Percentiles rank a stretch among this genome's conserved stretches.
Evolutionary conservation across 2,888 invertebrate genomes (phyloP).

Genomic region (Phytoseiulus persimilis): DNA sequence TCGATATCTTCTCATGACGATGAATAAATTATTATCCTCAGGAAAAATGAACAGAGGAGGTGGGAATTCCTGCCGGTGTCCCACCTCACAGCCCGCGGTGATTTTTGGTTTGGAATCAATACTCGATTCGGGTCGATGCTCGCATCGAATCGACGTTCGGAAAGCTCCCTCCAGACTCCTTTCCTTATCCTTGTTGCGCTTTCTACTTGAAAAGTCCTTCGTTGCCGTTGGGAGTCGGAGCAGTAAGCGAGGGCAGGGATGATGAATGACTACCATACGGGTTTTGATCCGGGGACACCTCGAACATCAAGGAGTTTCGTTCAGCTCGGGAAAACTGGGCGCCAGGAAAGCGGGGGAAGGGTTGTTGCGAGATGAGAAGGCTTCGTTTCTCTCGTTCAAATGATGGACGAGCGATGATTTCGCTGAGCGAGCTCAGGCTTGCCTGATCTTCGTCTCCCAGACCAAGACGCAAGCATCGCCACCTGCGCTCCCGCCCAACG

Average conservation of each 20-base stretch:
- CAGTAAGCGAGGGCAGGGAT: background rate
- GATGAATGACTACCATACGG: background rate
- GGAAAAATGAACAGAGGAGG: background rate
- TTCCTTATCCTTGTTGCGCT: background rate
- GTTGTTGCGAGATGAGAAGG: background rate
- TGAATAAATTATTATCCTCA: background rate
- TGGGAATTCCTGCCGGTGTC: background rate
- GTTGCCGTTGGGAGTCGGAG: background rate
- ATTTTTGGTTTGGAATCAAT: background rate
- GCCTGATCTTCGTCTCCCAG: constrained; percentile 66
- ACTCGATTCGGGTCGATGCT: background rate
- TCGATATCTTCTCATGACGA: background rate
- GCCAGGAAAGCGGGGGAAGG: background rate
- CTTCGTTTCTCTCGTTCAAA: background rate
- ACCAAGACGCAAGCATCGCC: constrained; percentile 75
- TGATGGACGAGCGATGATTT: background rate
- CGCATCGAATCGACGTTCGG: background rate
- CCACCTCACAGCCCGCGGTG: background rate
- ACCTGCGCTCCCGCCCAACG: constrained; percentile 49
- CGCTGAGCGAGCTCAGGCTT: constrained; percentile 42
- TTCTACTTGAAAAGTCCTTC: background rate
- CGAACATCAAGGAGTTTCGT: too few species aligned
- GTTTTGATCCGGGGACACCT: too few species aligned
- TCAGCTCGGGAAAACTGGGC: background rate
- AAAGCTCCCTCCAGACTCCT: background rate